Conservation (phyloP, 2,113 vertebrate genomes). For the Capreolus pygargus region DNA sequence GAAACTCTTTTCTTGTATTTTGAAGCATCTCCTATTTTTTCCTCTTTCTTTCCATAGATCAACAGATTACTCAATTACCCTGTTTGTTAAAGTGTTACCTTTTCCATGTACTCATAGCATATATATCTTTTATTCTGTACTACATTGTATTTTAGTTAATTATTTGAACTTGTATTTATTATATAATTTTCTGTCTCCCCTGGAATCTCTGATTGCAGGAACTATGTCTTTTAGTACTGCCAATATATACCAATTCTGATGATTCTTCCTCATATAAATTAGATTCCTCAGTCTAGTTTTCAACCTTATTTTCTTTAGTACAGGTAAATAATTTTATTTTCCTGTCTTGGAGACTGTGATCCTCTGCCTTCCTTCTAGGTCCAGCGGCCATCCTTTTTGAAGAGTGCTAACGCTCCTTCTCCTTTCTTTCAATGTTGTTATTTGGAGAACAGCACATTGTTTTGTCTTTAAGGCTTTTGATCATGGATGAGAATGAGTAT, state of each 20-base stretch:
- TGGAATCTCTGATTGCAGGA: neutral
- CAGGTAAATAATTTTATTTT: constrained; percentile 8
- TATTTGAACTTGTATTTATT: neutral
- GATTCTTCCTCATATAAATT: neutral
- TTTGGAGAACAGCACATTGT: neutral
- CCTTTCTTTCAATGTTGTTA: neutral
- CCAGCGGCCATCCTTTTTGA: neutral
- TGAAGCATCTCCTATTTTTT: neutral
- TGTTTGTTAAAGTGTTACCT: neutral
- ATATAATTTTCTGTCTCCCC: neutral
- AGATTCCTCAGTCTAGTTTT: neutral
- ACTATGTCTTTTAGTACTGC: neutral
- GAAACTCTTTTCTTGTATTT: neutral
- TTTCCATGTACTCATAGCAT: neutral
- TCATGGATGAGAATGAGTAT: neutral
- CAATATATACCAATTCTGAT: neutral
- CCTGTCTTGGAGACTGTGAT: neutral
- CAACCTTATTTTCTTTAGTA: neutral
- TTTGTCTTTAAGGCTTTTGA: neutral
- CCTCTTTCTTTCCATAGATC: neutral
- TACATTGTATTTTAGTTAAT: neutral
- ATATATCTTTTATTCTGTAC: neutral
- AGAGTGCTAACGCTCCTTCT: neutral
- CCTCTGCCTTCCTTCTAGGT: neutral
- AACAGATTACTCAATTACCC: neutral